A percentile compares a stretch with the other conserved stretches of the same genome.
Evolutionary conservation across 2,113 vertebrate species (phyloP).

Genomic region (Oncorhynchus clarkii): DNA sequence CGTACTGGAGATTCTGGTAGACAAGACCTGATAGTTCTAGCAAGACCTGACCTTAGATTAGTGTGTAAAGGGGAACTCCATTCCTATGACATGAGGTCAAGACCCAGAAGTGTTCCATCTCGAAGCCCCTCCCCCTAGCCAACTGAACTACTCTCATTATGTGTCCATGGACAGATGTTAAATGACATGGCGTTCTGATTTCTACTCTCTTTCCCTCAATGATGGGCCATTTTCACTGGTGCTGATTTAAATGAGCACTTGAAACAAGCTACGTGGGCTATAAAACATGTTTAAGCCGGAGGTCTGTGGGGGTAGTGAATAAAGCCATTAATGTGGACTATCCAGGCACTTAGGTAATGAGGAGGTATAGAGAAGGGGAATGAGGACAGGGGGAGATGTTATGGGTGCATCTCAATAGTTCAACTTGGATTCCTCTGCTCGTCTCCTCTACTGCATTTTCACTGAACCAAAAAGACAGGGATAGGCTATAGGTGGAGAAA

Average conservation of each 20-base stretch:
- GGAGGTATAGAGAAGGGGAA: background rate
- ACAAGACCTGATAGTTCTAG: background rate
- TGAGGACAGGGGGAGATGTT: background rate
- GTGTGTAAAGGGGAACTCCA: slow-evolving; percentile 26
- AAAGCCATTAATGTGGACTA: slow-evolving; percentile 54
- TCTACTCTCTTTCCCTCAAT: slow-evolving; percentile 1
- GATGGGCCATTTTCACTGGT: slow-evolving; percentile 47
- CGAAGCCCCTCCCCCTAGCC: slow-evolving; percentile 32
- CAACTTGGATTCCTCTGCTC: background rate
- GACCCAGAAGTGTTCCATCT: slow-evolving; percentile 25
- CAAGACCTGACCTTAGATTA: slow-evolving; percentile 11
- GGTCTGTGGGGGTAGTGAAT: slow-evolving; percentile 22
- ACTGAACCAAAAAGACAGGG: background rate
- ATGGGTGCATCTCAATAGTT: background rate
- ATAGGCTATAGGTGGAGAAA: too few species aligned
- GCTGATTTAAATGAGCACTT: slow-evolving; percentile 37
- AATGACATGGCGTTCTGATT: slow-evolving; percentile 35
- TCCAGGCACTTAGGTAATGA: slow-evolving; percentile 61
- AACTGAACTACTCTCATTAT: slow-evolving; percentile 31
- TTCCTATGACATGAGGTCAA: slow-evolving; percentile 25
- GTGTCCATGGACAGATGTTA: slow-evolving; percentile 53
- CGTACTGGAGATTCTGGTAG: too few species aligned
- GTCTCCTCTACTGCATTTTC: background rate
- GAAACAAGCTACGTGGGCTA: slow-evolving; percentile 33
- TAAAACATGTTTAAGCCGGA: slow-evolving; percentile 43